A percentile compares a stretch with the other conserved stretches of the same genome.
Evolutionary conservation across 2,113 vertebrate species (phyloP).

Genomic region (Paradoxurus hermaphroditus): DNA sequence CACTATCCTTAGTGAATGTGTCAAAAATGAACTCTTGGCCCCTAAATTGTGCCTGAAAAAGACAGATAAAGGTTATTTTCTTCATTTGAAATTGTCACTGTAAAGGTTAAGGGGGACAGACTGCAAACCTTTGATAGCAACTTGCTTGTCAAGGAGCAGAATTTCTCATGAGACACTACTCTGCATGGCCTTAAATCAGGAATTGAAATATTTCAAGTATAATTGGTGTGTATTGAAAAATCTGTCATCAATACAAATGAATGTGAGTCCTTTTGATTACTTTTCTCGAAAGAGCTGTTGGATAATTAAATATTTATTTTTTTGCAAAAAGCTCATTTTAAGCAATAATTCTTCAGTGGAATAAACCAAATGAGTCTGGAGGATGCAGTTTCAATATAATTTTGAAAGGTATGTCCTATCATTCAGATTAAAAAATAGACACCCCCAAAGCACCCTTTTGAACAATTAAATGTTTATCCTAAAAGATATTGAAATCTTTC

Average conservation of each 20-base stretch:
- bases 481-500: neutral
- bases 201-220: slow-evolving; percentile 18
- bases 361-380: neutral
- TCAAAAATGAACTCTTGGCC: slow-evolving; percentile 54
- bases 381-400: neutral
- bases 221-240: neutral
- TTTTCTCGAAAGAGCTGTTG: slow-evolving; percentile 18
- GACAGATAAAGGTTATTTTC: slow-evolving; percentile 63
- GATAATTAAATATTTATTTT: slow-evolving; percentile 1
- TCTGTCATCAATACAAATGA: neutral
- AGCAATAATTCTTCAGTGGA: neutral
- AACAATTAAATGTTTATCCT: neutral
- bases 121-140: slow-evolving; percentile 27
- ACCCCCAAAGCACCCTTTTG: neutral
- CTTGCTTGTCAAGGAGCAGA: neutral
- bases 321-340: neutral
- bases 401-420: neutral
- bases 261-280: slow-evolving; percentile 37
- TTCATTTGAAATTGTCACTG: slow-evolving; percentile 56
- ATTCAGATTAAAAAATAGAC: neutral
- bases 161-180: neutral
- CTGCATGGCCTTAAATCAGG: neutral
- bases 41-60: slow-evolving; percentile 37
- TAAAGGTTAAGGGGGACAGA: slow-evolving; percentile 31
- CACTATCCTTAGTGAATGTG: slow-evolving; percentile 52